Percentiles rank a stretch among this genome's conserved stretches.
These are phyloP conservation scores for Piscicola geometra DNA, from an alignment of 2,888 invertebrate genomes.

Conservation along the genomic window DNA sequence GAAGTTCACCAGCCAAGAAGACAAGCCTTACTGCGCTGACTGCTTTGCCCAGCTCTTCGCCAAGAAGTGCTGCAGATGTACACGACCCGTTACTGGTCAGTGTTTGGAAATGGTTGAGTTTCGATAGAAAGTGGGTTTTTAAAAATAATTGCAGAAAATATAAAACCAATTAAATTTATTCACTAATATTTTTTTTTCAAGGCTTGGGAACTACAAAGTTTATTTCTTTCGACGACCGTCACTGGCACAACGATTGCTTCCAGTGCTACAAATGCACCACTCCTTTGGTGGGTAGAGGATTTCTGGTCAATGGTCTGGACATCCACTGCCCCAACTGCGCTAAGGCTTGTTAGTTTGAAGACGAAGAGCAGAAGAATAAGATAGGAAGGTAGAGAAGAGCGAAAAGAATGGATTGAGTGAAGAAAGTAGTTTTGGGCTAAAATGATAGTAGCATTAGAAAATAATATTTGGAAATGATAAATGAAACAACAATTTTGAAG, in stretches of 20 bases:
- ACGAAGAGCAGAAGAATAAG: background rate
- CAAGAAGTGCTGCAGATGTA: conserved; percentile 93
- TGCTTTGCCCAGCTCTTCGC: conserved; percentile 98
- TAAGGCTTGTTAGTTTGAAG: conserved; percentile 41
- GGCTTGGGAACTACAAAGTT: conserved; percentile 96
- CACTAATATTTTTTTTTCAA: conserved; percentile 53
- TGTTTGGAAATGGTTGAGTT: background rate
- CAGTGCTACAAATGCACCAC: conserved; percentile 92
- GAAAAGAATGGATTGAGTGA: too few relatives aligned
- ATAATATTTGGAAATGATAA: too few relatives aligned
- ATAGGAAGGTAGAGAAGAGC: background rate
- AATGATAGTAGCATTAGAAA: background rate
- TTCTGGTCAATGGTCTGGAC: conserved; percentile 94
- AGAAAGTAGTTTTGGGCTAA: background rate
- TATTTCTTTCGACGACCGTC: conserved; percentile 98
- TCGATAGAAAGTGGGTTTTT: background rate
- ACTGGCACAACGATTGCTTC: conserved; percentile 98
- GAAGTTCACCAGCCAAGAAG: conserved; percentile 95
- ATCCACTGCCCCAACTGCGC: conserved; percentile 98
- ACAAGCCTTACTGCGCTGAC: conserved; percentile 97
- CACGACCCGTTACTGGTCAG: conserved; percentile 92
- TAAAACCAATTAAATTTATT: background rate
- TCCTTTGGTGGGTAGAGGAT: conserved; percentile 93
- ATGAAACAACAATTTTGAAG: background rate
- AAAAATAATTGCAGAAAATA: background rate